Base-by-base conservation (phyloP, 2,797 vertebrate genomes). In the Pangasius macronema region DNA sequence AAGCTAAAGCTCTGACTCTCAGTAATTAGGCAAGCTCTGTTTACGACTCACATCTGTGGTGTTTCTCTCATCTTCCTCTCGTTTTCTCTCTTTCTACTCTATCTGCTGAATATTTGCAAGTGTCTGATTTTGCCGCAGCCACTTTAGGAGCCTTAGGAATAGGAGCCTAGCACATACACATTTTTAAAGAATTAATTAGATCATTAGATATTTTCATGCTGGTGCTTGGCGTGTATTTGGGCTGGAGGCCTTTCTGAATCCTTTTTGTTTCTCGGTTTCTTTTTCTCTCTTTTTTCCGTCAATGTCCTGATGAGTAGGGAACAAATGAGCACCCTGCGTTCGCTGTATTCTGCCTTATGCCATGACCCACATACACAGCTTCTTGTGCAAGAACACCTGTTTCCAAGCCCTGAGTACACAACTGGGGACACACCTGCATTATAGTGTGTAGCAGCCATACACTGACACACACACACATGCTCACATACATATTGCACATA, bases 311-410 rank as follows among this genome's bases (percentile, higher is more conserved):
- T 83, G 79, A 82, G 80, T 10, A 22, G 46, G 39, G 27, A 53
- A 82, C 75, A 68, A 59, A 87, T 79, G 39, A 73, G 33, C 14
- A 63, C 49, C n/a, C 51, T 70, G 33, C 8, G 10, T 27, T 79
- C 53, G 24, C 5, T 68, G 22, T 39, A 82, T 70, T n/a, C 59
- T 55, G 36, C n/a, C 36, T 84, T 70, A 63, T 61, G 27, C 57
- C 30, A 16, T 88, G 90, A 92, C 87, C 92, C 68, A 91, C 76
- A 80, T 89, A 87, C 82, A 49, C 77, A 84, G 73, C 86, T 39
- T 82, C 82, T 83, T 89, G 89, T 89, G 75, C 89, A 89, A 83
- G 88, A 90, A 88, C 91, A 92, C 90, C 90, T 91, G 91, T 85
- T 90, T 83, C 84, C 13, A 30, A 86, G 70, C 84, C 87, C 86